Percentiles rank a stretch among this genome's conserved stretches.
phyloP scores from a whole-genome alignment of 2,797 vertebrate species.

The Myiotriccus ornatus region DNA sequence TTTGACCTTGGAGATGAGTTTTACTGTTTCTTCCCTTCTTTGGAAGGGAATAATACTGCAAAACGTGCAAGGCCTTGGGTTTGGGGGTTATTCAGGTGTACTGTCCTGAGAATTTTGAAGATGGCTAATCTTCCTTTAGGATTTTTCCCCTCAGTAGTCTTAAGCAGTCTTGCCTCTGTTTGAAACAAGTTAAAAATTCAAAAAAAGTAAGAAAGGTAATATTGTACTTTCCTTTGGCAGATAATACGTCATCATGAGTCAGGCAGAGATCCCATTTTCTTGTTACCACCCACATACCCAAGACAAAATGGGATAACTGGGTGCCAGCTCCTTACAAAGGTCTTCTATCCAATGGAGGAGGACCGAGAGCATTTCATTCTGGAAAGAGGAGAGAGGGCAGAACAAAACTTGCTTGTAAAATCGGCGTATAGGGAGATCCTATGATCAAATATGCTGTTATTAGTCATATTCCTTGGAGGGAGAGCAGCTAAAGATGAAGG shows the following conservation, averaged over 20 bases:
- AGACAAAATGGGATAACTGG: constrained; percentile 34
- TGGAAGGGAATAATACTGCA: background rate
- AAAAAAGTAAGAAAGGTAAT: background rate
- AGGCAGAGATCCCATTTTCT: constrained; percentile 45
- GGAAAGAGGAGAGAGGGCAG: background rate
- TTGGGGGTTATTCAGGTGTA: background rate
- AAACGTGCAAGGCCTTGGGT: background rate
- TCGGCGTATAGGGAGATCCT: background rate
- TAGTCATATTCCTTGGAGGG: background rate
- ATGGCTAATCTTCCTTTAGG: background rate
- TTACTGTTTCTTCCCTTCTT: background rate
- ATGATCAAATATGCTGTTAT: background rate
- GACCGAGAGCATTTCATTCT: background rate
- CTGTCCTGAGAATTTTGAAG: background rate
- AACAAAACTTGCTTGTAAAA: background rate
- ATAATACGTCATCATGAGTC: background rate
- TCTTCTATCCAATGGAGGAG: background rate
- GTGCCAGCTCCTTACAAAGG: background rate
- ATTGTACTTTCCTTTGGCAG: background rate
- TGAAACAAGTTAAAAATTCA: background rate
- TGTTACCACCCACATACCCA: background rate
- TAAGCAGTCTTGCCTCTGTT: background rate
- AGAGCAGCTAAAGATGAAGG: background rate
- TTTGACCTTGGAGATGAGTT: background rate
- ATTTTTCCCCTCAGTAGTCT: background rate